These are phyloP conservation scores for Chunga burmeisteri DNA, from an alignment of 2,113 vertebrate genomes.

Conservation along the genomic window DNA sequence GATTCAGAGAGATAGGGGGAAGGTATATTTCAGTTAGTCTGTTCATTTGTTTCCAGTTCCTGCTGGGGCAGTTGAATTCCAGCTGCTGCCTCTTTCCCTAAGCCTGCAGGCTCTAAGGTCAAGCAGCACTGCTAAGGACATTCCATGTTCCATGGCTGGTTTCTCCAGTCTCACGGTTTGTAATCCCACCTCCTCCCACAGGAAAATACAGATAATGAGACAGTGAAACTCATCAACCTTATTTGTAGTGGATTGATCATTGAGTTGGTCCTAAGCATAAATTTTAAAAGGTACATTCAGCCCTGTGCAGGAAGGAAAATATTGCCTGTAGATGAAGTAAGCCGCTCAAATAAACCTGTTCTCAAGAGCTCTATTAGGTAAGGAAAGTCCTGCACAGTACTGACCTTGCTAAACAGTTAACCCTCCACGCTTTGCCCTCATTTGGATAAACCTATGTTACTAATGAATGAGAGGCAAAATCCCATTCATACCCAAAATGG, in stretches of 20 bases:
- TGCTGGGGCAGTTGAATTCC: slow-evolving; percentile 35
- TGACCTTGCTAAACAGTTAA: not conserved
- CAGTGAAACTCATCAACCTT: not conserved
- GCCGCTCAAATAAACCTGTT: not conserved
- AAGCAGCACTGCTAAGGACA: not conserved
- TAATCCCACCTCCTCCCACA: not conserved
- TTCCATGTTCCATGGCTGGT: not conserved
- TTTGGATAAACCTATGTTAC: not conserved
- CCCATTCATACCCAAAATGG: not conserved
- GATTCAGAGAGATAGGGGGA: slow-evolving; percentile 31
- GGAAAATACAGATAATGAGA: not conserved
- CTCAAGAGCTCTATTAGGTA: not conserved
- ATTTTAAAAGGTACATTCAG: not conserved
- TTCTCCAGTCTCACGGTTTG: not conserved
- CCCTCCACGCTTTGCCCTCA: not conserved
- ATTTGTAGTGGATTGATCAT: not conserved
- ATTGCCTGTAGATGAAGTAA: not conserved
- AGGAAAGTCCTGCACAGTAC: not conserved
- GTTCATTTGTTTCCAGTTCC: slow-evolving; percentile 55
- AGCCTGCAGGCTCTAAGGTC: not conserved
- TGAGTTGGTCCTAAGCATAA: not conserved
- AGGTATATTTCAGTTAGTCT: slow-evolving; percentile 27
- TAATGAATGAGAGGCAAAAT: not conserved
- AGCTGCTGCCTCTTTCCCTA: slow-evolving; percentile 19
- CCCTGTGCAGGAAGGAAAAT: not conserved